These are phyloP conservation scores for Egretta garzetta DNA, from an alignment of 2,113 vertebrate species.

Conservation along the genomic window DNA sequence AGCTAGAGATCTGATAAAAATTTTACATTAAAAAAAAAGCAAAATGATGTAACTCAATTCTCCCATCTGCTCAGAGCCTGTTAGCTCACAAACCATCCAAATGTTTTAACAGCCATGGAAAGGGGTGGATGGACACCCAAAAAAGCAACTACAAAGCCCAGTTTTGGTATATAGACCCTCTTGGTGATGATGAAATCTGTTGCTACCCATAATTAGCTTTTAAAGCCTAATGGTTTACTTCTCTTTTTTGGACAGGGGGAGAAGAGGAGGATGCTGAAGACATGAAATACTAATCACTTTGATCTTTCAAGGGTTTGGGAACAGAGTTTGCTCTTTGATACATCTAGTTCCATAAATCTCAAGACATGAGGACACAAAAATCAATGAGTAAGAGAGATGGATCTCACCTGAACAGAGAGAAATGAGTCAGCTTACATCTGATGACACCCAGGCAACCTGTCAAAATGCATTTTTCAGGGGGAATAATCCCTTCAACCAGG, in stretches of 20 bases:
- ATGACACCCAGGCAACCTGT: neutral
- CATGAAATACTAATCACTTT: slow-evolving; percentile 21
- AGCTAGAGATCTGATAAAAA: neutral
- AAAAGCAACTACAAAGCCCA: neutral
- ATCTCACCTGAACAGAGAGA: slow-evolving; percentile 9
- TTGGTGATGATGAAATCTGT: neutral
- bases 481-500: neutral
- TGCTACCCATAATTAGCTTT: neutral
- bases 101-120: neutral
- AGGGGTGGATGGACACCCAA: neutral
- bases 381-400: slow-evolving; percentile 57
- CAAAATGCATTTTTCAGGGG: neutral
- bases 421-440: neutral
- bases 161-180: neutral
- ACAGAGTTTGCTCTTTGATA: slow-evolving; percentile 25
- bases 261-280: neutral
- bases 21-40: neutral
- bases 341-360: slow-evolving; percentile 54
- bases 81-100: neutral
- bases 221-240: neutral
- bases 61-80: slow-evolving; percentile 27
- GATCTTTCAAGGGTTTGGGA: slow-evolving; percentile 39
- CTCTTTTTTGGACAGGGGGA: neutral
- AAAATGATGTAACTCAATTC: neutral
- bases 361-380: slow-evolving; percentile 53